phyloP scores from a whole-genome alignment of 1,140 invertebrate genomes.

The Pachypsylla venusta region DNA sequence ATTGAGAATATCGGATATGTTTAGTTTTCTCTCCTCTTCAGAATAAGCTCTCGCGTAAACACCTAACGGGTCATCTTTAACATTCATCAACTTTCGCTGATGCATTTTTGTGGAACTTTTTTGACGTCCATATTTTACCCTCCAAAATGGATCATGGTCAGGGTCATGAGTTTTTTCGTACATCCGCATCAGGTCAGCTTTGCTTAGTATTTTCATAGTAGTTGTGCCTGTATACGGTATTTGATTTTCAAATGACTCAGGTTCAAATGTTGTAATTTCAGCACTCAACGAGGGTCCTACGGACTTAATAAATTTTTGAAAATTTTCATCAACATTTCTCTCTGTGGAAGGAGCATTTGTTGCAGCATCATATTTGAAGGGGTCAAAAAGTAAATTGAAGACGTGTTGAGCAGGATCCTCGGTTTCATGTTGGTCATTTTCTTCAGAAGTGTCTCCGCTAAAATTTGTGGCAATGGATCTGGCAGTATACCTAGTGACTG shows the following conservation, averaged over 20 bases:
- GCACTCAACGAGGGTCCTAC: no score
- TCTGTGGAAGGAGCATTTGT: not conserved
- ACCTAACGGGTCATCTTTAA: not conserved
- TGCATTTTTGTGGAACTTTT: not conserved
- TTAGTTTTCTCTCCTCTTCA: not conserved
- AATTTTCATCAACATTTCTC: not conserved
- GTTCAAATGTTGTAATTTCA: no score
- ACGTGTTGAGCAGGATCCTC: not conserved
- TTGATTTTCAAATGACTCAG: no score
- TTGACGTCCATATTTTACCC: not conserved
- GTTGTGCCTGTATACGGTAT: no score
- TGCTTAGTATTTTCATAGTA: no score
- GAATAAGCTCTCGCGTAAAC: not conserved
- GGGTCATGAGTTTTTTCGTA: not conserved
- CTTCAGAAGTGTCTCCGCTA: no score
- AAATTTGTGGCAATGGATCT: no score
- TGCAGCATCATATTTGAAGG: not conserved
- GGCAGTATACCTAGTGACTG: no score
- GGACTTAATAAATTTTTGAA: not conserved
- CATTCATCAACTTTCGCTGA: not conserved
- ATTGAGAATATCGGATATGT: not conserved
- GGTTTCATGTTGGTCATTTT: not conserved
- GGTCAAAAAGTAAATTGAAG: constrained; percentile 1
- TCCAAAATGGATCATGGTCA: not conserved
- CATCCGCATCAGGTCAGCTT: no score